phyloP scores from a whole-genome alignment of 92 coral and sea anemone genomes.

The Anthopleura xanthogrammica region DNA sequence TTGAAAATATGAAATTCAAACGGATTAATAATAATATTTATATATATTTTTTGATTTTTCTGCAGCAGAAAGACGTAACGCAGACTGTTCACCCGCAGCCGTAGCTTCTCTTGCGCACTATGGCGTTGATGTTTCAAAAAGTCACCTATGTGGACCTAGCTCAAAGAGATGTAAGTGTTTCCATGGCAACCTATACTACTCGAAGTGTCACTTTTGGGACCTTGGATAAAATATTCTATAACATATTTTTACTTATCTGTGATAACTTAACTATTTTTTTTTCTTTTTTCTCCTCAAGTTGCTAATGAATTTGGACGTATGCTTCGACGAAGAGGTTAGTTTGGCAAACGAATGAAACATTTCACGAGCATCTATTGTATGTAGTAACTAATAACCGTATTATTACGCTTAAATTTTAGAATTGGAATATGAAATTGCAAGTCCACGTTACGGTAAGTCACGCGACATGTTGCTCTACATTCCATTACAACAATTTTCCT shows the following conservation, averaged over 20 bases:
- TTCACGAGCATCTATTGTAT: not conserved
- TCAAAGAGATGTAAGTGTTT: constrained; percentile 39
- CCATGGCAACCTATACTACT: not conserved
- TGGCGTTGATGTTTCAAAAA: constrained; percentile 21
- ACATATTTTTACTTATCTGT: not conserved
- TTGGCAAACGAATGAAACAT: not conserved
- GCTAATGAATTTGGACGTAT: constrained; percentile 23
- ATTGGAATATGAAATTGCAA: constrained; percentile 12
- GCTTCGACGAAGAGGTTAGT: constrained; percentile 36
- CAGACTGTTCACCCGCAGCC: constrained; percentile 16
- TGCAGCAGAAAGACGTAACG: constrained; percentile 19
- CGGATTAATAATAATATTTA: not conserved
- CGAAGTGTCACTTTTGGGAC: not conserved
- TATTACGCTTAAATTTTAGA: not conserved
- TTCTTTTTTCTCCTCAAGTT: not conserved
- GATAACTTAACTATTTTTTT: not conserved
- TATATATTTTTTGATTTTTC: too few relatives aligned
- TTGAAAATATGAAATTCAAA: not conserved
- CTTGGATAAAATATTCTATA: not conserved
- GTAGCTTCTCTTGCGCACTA: constrained; percentile 24
- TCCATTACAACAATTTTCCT: too few relatives aligned
- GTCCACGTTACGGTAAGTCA: constrained; percentile 14
- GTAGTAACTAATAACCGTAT: too few relatives aligned
- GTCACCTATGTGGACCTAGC: constrained; percentile 22
- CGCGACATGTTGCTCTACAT: not conserved